Conservation (phyloP, 37 sponge, comb jelly and placozoan genomes). For the Ianthella basta region DNA sequence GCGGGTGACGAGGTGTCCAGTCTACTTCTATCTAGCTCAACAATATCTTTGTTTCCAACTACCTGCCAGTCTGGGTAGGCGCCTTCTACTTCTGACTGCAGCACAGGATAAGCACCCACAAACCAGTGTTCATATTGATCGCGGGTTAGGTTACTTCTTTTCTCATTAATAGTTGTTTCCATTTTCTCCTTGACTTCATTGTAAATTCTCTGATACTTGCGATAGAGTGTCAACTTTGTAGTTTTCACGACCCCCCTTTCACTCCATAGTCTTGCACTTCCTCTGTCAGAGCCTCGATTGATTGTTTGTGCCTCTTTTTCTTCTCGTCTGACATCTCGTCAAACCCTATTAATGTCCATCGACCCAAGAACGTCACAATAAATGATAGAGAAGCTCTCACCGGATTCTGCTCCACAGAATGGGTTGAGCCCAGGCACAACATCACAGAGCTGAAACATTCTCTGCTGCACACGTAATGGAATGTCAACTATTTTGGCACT, state of each 20-base stretch:
- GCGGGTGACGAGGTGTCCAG: slow-evolving; percentile 25
- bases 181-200: slow-evolving; percentile 1
- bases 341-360: slow-evolving; percentile 33
- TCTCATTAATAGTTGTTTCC: slow-evolving; percentile 15
- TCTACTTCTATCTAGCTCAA: slow-evolving; percentile 11
- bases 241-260: too few relatives aligned
- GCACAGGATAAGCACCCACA: not conserved
- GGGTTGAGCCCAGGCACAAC: slow-evolving; percentile 48
- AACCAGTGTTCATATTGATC: slow-evolving; percentile 32
- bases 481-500: slow-evolving; percentile 22
- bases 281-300: slow-evolving; percentile 13
- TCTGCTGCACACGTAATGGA: slow-evolving; percentile 63
- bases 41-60: slow-evolving; percentile 32
- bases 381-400: slow-evolving; percentile 52
- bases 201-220: slow-evolving; percentile 45
- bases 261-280: slow-evolving; percentile 34
- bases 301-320: not conserved
- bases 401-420: slow-evolving; percentile 49
- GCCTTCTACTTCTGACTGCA: slow-evolving; percentile 20
- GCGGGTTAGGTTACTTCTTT: not conserved
- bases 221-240: slow-evolving; percentile 40
- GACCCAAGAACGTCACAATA: slow-evolving; percentile 39
- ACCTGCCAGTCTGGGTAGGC: slow-evolving; percentile 40
- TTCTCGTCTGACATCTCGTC: slow-evolving; percentile 11
- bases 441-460: slow-evolving; percentile 65